These are phyloP conservation scores for Eretmocerus hayati DNA, from an alignment of 2,888 invertebrate genomes.

Conservation along the genomic window DNA sequence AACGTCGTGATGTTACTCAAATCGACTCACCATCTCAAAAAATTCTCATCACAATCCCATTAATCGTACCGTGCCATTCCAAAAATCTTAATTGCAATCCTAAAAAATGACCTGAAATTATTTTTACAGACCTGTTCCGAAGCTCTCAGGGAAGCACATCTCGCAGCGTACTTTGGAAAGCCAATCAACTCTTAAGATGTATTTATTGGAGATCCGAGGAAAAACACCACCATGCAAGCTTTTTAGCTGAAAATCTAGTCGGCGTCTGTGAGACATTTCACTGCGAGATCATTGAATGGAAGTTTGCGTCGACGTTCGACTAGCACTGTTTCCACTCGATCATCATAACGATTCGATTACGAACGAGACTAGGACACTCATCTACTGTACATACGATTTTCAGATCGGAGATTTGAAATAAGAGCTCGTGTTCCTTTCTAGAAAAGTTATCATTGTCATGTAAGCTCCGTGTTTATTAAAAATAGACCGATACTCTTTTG, in stretches of 20 bases:
- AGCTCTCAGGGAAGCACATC: slow-evolving; percentile 93
- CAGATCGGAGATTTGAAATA: slow-evolving; percentile 27
- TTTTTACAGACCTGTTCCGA: slow-evolving; percentile 86
- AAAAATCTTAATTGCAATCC: not conserved
- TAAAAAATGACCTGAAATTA: slow-evolving; percentile 13
- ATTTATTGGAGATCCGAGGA: too few species aligned
- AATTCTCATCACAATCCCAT: not conserved
- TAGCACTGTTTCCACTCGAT: slow-evolving; percentile 16
- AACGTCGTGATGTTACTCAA: not conserved
- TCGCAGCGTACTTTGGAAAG: slow-evolving; percentile 93
- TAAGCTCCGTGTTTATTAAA: slow-evolving; percentile 41
- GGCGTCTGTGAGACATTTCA: slow-evolving; percentile 27
- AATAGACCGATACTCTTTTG: slow-evolving; percentile 33
- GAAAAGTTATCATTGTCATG: slow-evolving; percentile 31
- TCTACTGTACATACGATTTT: slow-evolving; percentile 26
- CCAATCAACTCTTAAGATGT: slow-evolving; percentile 84
- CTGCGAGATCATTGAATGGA: slow-evolving; percentile 18
- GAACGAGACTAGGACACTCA: slow-evolving; percentile 27
- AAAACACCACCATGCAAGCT: too few species aligned
- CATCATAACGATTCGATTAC: slow-evolving; percentile 24
- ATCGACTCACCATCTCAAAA: not conserved
- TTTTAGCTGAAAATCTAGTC: slow-evolving; percentile 36
- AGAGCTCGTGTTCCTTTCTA: slow-evolving; percentile 23
- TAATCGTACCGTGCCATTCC: not conserved
- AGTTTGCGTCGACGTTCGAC: slow-evolving; percentile 21